Conservation (phyloP, 1,140 invertebrate genomes). For the Phortica variegata region DNA sequence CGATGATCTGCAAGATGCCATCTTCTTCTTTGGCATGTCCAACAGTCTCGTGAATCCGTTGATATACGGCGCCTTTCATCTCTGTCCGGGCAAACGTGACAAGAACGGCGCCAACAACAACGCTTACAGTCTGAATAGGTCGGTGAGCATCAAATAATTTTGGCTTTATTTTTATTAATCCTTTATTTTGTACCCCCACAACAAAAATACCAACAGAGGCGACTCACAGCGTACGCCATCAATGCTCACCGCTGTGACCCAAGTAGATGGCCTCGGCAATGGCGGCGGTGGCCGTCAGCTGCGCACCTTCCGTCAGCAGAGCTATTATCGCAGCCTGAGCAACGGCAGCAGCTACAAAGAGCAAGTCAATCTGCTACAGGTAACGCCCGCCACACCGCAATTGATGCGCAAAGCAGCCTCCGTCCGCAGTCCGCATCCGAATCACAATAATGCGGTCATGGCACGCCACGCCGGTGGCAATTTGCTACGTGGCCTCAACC, state of each 20-base stretch:
- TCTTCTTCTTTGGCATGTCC: conserved; percentile 84
- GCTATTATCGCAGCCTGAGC: conserved; percentile 45
- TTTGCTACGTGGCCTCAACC: conserved; percentile 23
- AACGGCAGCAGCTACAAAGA: conserved; percentile 40
- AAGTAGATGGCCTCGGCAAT: conserved; percentile 32
- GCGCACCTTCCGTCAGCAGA: conserved; percentile 45
- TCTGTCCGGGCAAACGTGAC: conserved; percentile 60
- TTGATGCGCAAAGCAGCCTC: conserved; percentile 37
- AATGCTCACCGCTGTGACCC: conserved; percentile 51
- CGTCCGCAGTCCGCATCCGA: conserved; percentile 33
- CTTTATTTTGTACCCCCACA: conserved; percentile 10
- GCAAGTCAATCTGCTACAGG: conserved; percentile 41
- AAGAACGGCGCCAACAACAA: conserved; percentile 45
- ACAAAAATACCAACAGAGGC: too few species aligned
- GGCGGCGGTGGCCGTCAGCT: conserved; percentile 37
- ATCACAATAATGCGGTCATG: conserved; percentile 18
- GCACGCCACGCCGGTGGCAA: conserved; percentile 25
- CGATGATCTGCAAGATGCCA: conserved; percentile 67
- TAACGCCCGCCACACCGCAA: conserved; percentile 30
- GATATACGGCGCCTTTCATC: conserved; percentile 85
- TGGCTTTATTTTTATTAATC: neutral
- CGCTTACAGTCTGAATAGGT: conserved; percentile 50
- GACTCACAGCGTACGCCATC: conserved; percentile 52
- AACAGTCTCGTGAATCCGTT: conserved; percentile 85
- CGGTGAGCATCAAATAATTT: neutral